phyloP scores from a whole-genome alignment of 2,888 invertebrate genomes.

The Trissolcus brochymenae region DNA sequence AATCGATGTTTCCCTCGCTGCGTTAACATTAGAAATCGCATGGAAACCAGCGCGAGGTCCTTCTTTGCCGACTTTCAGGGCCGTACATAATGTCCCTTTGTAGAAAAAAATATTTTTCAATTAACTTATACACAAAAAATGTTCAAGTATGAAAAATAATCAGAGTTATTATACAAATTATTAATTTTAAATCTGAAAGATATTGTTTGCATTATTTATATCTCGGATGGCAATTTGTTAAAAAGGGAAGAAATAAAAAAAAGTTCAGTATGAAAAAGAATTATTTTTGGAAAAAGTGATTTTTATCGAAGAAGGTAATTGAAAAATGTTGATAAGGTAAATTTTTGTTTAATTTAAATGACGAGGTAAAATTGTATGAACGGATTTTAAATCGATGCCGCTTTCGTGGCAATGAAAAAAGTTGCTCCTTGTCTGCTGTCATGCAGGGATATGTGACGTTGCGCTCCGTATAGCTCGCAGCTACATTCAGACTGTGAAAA shows the following conservation, averaged over 20 bases:
- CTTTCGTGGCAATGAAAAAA: slow-evolving; percentile 8
- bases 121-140: not conserved
- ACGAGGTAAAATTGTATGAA: no score
- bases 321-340: no score
- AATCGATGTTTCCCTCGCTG: slow-evolving; percentile 9
- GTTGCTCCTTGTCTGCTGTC: slow-evolving; percentile 3
- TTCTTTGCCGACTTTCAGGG: slow-evolving; percentile 20
- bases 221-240: no score
- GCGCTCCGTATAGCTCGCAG: slow-evolving; percentile 2
- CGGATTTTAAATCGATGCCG: not conserved
- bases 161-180: no score
- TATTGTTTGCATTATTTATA: no score
- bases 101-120: not conserved
- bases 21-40: slow-evolving; percentile 23
- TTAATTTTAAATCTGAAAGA: no score
- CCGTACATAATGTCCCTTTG: slow-evolving; percentile 4
- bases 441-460: slow-evolving; percentile 18
- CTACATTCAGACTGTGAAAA: slow-evolving; percentile 29
- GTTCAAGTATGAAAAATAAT: no score
- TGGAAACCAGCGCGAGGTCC: slow-evolving; percentile 6
- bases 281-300: no score
- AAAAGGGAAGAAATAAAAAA: no score
- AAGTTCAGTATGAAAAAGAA: no score
- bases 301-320: no score
- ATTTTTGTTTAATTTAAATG: no score